A percentile compares a stretch with the other conserved stretches of the same genome.
phyloP scores from a whole-genome alignment of 2,797 vertebrate genomes.

The Novumbra hubbsi region DNA sequence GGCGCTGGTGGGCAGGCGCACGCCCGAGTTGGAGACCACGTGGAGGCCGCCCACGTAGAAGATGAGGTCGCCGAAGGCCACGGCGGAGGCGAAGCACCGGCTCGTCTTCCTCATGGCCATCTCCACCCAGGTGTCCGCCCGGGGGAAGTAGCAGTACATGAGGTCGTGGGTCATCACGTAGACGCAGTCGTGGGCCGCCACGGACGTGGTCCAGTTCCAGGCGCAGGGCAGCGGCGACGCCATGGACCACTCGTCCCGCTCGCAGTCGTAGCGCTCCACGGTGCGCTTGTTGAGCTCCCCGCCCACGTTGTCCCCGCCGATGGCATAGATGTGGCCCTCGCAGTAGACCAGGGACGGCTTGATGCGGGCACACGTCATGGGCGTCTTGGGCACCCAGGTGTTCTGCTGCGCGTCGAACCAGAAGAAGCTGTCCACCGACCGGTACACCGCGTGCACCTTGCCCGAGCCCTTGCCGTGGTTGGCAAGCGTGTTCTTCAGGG shows the following conservation, averaged over 20 bases:
- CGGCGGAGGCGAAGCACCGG: slow-evolving; percentile 93
- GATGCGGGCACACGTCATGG: slow-evolving; percentile 90
- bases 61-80: slow-evolving; percentile 90
- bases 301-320: slow-evolving; percentile 88
- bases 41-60: slow-evolving; percentile 96
- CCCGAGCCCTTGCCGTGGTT: slow-evolving; percentile 88
- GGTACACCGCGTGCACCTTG: slow-evolving; percentile 88
- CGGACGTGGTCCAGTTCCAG: slow-evolving; percentile 94
- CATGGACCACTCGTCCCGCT: slow-evolving; percentile 95
- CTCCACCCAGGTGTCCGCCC: slow-evolving; percentile 93
- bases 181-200: slow-evolving; percentile 90
- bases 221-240: slow-evolving; percentile 90
- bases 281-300: slow-evolving; percentile 94
- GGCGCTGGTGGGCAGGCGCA: slow-evolving; percentile 86
- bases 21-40: slow-evolving; percentile 88
- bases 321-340: slow-evolving; percentile 94
- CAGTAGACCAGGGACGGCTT: slow-evolving; percentile 94
- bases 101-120: slow-evolving; percentile 94
- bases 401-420: slow-evolving; percentile 99
- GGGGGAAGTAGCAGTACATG: slow-evolving; percentile 95
- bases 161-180: slow-evolving; percentile 94
- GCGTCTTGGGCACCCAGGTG: slow-evolving; percentile 92
- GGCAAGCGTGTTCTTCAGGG: slow-evolving; percentile 85
- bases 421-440: slow-evolving; percentile 95
- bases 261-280: slow-evolving; percentile 92